phyloP scores from a whole-genome alignment of 1,140 invertebrate genomes.

The Ostrea denselamellosa region DNA sequence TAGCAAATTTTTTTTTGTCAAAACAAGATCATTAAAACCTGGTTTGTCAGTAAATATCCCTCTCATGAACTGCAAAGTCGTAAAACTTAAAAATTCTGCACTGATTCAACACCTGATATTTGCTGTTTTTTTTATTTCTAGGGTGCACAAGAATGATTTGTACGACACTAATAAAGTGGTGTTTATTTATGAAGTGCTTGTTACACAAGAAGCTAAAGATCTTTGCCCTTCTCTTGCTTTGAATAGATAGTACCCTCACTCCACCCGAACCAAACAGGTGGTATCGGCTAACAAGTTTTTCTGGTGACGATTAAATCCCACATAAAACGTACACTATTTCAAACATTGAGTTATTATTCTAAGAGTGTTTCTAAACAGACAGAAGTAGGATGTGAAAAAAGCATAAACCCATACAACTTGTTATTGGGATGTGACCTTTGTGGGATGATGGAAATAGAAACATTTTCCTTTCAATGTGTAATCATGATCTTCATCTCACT shows the following conservation, averaged over 20 bases:
- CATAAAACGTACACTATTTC: background rate
- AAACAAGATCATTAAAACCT: constrained; percentile 30
- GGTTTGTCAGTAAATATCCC: background rate
- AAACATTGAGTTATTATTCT: constrained; percentile 6
- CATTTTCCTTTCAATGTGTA: background rate
- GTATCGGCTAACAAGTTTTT: background rate
- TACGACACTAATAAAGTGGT: constrained; percentile 2
- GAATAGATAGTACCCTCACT: background rate
- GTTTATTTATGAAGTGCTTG: constrained; percentile 26
- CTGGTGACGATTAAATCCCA: constrained; percentile 13
- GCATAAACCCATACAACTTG: background rate
- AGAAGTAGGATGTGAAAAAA: constrained; percentile 23
- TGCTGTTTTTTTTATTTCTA: background rate
- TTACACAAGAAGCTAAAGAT: background rate
- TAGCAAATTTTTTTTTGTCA: background rate
- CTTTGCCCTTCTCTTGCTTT: constrained; percentile 12
- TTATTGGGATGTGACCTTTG: background rate
- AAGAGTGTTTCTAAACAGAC: constrained; percentile 31
- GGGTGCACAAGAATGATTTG: background rate
- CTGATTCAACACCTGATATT: constrained; percentile 5
- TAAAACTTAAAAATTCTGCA: background rate
- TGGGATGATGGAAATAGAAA: background rate
- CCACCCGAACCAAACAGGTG: constrained; percentile 25
- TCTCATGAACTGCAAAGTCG: background rate
- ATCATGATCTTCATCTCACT: background rate